These are phyloP conservation scores for Zygogramma bicolorata DNA, from an alignment of 2,888 invertebrate genomes.

Conservation along the genomic window DNA sequence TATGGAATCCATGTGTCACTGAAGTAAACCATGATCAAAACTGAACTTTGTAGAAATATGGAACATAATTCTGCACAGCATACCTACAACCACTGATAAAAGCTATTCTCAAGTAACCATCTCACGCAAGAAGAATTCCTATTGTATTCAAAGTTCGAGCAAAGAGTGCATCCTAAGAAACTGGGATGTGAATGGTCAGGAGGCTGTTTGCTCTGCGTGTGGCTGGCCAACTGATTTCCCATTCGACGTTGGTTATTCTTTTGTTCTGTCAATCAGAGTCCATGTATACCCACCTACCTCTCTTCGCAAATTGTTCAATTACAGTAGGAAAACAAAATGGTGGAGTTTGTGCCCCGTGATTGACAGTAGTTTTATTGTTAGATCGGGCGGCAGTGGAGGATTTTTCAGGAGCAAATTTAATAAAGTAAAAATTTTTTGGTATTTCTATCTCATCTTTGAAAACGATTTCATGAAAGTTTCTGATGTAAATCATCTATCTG, in stretches of 20 bases:
- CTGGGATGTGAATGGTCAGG: neutral
- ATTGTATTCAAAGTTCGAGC: neutral
- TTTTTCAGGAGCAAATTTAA: too few relatives aligned
- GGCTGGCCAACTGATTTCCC: slow-evolving; percentile 43
- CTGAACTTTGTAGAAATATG: too few relatives aligned
- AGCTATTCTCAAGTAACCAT: neutral
- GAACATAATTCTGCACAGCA: too few relatives aligned
- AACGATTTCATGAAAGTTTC: too few relatives aligned
- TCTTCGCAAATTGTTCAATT: neutral
- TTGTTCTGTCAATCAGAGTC: slow-evolving; percentile 61
- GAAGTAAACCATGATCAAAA: too few relatives aligned
- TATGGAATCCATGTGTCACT: too few relatives aligned
- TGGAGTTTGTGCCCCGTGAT: too few relatives aligned
- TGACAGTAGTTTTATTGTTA: too few relatives aligned
- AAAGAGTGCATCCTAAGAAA: neutral
- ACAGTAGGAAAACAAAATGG: neutral
- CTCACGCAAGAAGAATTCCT: neutral
- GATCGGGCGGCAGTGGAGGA: too few relatives aligned
- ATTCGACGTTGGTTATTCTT: slow-evolving; percentile 60
- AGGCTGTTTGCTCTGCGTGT: slow-evolving; percentile 31
- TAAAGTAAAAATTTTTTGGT: too few relatives aligned
- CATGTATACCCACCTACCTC: neutral
- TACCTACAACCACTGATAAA: neutral
- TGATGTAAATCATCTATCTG: too few relatives aligned
- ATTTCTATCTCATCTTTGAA: too few relatives aligned